A percentile compares a stretch with the other conserved stretches of the same genome.
These are phyloP conservation scores for Drosophila ohnishii DNA, from an alignment of 1,140 invertebrate genomes.

Conservation along the genomic window DNA sequence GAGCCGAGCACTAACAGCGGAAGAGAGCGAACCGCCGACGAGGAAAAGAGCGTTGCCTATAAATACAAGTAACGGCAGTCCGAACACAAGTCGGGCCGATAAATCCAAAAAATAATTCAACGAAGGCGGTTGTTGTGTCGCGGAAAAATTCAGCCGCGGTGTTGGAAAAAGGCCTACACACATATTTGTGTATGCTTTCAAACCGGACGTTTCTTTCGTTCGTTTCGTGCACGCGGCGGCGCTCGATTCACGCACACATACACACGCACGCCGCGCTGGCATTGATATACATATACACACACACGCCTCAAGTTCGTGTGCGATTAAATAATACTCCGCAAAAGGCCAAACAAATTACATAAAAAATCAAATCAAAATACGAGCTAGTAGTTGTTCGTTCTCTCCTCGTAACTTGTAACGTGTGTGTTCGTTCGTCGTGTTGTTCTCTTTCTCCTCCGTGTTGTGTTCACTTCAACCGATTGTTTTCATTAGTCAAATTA, in stretches of 20 bases:
- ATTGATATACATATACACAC: constrained; percentile 35
- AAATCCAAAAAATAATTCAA: constrained; percentile 20
- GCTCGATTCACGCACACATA: constrained; percentile 39
- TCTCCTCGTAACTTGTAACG: constrained; percentile 39
- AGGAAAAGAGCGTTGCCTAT: constrained; percentile 4
- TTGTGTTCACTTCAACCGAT: constrained; percentile 52
- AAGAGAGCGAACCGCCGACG: constrained; percentile 1
- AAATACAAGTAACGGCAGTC: constrained; percentile 7
- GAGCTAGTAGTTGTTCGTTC: constrained; percentile 28
- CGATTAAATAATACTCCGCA: constrained; percentile 80
- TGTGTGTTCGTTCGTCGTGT: constrained; percentile 36
- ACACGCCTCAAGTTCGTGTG: constrained; percentile 40
- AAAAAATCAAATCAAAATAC: constrained; percentile 36
- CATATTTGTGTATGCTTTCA: constrained; percentile 66
- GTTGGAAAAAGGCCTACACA: constrained; percentile 18
- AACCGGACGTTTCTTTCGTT: constrained; percentile 54
- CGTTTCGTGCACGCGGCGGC: constrained; percentile 55
- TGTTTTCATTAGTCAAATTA: constrained; percentile 65
- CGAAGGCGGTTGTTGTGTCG: constrained; percentile 8
- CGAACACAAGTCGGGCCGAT: neutral
- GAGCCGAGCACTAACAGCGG: neutral
- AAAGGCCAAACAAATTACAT: constrained; percentile 73
- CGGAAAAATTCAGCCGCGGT: constrained; percentile 8
- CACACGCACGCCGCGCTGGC: constrained; percentile 34
- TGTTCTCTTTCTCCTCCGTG: constrained; percentile 39